phyloP scores from a whole-genome alignment of 2,113 vertebrate species.

The Tachuris rubrigastra region DNA sequence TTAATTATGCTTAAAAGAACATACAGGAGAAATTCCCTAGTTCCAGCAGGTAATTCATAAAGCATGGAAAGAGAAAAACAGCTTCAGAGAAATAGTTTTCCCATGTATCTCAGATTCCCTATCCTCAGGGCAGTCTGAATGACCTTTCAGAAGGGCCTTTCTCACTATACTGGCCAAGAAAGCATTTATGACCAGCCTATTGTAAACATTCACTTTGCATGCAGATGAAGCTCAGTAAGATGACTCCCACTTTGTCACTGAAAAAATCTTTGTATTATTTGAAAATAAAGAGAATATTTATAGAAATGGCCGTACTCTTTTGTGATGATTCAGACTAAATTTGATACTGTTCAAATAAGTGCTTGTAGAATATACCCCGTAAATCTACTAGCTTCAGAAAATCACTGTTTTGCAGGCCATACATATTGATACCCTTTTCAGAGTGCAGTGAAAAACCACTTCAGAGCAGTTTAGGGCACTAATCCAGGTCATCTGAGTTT shows the following conservation, averaged over 20 bases:
- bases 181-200: not conserved
- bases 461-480: not conserved
- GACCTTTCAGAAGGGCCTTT: not conserved
- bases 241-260: not conserved
- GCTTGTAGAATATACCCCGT: not conserved
- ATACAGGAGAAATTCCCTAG: not conserved
- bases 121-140: not conserved
- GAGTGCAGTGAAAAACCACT: not conserved
- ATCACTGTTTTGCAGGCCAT: not conserved
- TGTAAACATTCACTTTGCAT: not conserved
- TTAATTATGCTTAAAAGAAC: not conserved
- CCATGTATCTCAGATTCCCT: not conserved
- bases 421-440: not conserved
- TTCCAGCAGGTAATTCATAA: not conserved
- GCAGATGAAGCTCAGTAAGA: not conserved
- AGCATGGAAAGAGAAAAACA: not conserved
- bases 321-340: not conserved
- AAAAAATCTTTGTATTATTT: not conserved
- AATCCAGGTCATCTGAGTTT: not conserved
- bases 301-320: not conserved
- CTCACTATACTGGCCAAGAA: not conserved
- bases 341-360: not conserved
- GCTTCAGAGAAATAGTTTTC: not conserved
- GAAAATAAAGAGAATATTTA: not conserved
- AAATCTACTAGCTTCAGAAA: not conserved